These are phyloP conservation scores for Chauna torquata DNA, from an alignment of 2,113 vertebrate genomes.

Conservation along the genomic window DNA sequence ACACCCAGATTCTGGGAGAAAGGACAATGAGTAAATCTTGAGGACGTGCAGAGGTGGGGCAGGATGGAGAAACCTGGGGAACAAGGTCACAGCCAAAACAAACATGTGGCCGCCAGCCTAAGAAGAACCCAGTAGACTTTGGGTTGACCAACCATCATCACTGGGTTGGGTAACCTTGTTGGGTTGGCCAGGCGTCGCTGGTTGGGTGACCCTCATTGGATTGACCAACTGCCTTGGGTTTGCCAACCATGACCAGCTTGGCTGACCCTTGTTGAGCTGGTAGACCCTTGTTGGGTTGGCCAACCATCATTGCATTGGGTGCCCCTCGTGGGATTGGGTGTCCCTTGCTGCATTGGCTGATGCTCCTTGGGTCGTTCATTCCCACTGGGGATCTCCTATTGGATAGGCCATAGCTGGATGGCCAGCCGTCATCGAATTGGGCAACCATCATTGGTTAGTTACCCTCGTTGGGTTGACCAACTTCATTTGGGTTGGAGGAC, in stretches of 20 bases:
- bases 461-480: not conserved
- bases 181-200: not conserved
- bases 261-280: not conserved
- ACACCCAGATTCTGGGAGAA: not conserved
- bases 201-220: accelerated
- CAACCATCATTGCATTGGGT: not conserved
- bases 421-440: too few relatives aligned
- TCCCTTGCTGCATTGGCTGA: not conserved
- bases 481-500: not conserved
- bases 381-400: not conserved
- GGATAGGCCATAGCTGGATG: not conserved
- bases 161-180: not conserved
- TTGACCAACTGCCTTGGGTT: too few relatives aligned
- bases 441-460: not conserved
- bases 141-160: not conserved
- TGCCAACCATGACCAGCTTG: accelerated
- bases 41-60: too few relatives aligned
- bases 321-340: not conserved
- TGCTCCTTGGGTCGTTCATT: too few relatives aligned
- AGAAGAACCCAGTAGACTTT: not conserved
- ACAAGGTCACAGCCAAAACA: not conserved
- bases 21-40: too few relatives aligned
- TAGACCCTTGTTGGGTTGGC: not conserved
- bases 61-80: not conserved
- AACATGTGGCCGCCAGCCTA: not conserved